Evolutionary conservation across 2,888 invertebrate species (phyloP), one percentile per base, ranked within the genome.

Genomic region (Diabrotica balteata): DNA sequence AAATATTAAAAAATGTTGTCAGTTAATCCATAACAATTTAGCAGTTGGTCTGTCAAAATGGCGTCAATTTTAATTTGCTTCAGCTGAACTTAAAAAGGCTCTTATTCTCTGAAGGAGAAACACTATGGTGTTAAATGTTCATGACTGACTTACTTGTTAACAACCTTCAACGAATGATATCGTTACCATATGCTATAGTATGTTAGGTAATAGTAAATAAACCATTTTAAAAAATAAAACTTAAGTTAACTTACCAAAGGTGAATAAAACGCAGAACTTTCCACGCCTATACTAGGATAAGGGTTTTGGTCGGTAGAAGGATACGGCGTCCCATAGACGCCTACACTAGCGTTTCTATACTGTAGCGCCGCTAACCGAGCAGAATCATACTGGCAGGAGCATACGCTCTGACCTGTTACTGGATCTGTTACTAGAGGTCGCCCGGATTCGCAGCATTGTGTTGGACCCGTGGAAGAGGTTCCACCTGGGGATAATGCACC

Each of bases 231-330:
- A 32, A 32, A 4, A 32, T 32, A 32, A 32, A 32, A 32, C 2
- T 32, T 32, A 32, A 32, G 4, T 32, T 0, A 32, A 91, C 96
- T 91, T 89, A 97, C 96, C 92, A 97, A 84, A 76, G 96, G 95
- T 72, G 96, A 94, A 86, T 96, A 96, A 87, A 97, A 97, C 66
- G 96, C 96, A 59, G 96, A 96, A 81, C 95, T 95, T 83, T 96
- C 96, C 79, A 94, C 93, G 69, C 94, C 94, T 86, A 96, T 95
- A 85, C 94, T 94, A 59, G 95, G 95, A 82, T 96, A 96, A 52
- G 95, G 95, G 82, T 94, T 94, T 85, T 96, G 96, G 83, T 96
- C 96, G 69, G 93, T 93, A 76, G 94, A 93, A 63, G 94, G 94
- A 85, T 95, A 95, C 11, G 95, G 94, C 62, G 94, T 88, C 72